phyloP scores from a whole-genome alignment of 2,797 vertebrate genomes.

The Steatocranus sp. region DNA sequence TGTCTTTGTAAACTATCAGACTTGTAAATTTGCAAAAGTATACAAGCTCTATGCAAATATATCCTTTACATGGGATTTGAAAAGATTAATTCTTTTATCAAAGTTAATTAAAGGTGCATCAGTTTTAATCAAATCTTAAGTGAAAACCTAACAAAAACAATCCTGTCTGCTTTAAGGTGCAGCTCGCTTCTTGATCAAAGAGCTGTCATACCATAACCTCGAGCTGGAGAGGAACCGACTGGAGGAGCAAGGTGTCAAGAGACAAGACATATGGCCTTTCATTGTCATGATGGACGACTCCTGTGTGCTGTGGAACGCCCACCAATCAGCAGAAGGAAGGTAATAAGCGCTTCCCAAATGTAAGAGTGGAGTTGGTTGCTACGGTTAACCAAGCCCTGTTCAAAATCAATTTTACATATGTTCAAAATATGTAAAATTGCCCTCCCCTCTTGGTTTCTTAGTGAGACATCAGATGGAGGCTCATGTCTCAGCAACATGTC shows the following conservation, averaged over 20 bases:
- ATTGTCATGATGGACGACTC: conserved; percentile 97
- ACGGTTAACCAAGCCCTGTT: not conserved
- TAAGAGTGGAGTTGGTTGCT: not conserved
- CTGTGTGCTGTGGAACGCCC: conserved; percentile 91
- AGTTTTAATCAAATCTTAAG: not conserved
- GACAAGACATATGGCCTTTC: conserved; percentile 95
- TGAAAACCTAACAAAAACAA: not conserved
- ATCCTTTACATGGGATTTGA: not conserved
- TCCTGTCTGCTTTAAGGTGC: conserved; percentile 76
- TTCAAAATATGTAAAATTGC: not conserved
- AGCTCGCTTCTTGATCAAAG: conserved; percentile 96
- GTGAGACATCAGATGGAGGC: conserved; percentile 75
- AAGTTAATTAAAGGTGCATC: not conserved
- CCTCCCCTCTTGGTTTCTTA: conserved; percentile 19
- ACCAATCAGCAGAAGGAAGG: conserved; percentile 80
- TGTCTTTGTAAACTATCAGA: not conserved
- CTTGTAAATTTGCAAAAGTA: not conserved
- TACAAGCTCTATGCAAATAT: not conserved
- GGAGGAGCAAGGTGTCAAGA: conserved; percentile 89
- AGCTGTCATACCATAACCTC: conserved; percentile 95
- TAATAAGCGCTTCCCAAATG: conserved; percentile 29
- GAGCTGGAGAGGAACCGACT: conserved; percentile 93
- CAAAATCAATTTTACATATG: not conserved
- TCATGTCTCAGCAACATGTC: conserved; percentile 82
- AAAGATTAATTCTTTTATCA: not conserved